phyloP scores from a whole-genome alignment of 2,797 vertebrate species.

The Furcifer pardalis region DNA sequence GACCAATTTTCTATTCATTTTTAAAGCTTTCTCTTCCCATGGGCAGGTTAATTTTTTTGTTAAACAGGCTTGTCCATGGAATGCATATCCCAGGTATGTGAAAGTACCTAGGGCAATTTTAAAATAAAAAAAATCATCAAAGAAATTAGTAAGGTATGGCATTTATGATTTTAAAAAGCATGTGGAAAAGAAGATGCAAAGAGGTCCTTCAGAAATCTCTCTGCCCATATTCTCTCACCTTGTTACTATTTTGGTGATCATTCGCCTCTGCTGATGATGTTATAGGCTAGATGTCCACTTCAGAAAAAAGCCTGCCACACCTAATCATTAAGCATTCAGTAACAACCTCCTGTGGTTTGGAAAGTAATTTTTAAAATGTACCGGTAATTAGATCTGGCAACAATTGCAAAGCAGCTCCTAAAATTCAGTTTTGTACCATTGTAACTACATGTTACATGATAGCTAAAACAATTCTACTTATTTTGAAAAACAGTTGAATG shows the following conservation, averaged over 20 bases:
- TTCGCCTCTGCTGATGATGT: not conserved
- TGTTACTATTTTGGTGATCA: no score
- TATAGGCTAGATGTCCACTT: not conserved
- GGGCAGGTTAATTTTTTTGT: not conserved
- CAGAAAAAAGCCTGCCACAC: not conserved
- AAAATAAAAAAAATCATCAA: not conserved
- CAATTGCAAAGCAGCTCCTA: no score
- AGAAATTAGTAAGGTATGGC: not conserved
- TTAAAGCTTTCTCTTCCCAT: conserved; percentile 8
- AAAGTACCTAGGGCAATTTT: conserved; percentile 3
- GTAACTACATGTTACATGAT: no score
- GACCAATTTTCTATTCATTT: not conserved
- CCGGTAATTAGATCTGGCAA: no score
- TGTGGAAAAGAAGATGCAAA: not conserved
- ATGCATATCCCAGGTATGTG: conserved; percentile 2
- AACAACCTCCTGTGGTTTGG: not conserved
- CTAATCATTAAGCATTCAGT: not conserved
- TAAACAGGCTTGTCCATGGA: not conserved
- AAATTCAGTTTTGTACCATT: no score
- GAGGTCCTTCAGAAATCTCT: not conserved
- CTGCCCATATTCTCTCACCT: no score
- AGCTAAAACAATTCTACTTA: no score
- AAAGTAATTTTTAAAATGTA: no score
- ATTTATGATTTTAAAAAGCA: not conserved
- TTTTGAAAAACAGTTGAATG: no score